Conservation (phyloP, 2,888 invertebrate genomes). For the Limnephilus marmoratus region DNA sequence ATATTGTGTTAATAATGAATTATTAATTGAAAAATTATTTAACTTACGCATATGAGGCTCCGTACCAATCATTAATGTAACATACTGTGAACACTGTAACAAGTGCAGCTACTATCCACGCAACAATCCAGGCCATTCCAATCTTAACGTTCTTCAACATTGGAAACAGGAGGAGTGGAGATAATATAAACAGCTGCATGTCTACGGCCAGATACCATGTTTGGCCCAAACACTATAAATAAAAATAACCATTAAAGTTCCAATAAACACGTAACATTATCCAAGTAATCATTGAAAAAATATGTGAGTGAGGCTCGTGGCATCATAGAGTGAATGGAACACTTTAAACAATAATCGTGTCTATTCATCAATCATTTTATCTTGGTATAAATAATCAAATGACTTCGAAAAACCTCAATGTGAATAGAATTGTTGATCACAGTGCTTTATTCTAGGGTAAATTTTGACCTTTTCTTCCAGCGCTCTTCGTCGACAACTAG, state of each 20-base stretch:
- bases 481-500: too few species aligned
- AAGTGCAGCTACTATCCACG: slow-evolving; percentile 51
- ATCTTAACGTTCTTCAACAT: slow-evolving; percentile 46
- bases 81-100: slow-evolving; percentile 24
- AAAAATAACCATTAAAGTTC: neutral
- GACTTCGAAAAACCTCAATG: too few species aligned
- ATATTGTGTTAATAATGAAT: slow-evolving; percentile 49
- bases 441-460: too few species aligned
- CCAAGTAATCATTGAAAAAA: too few species aligned
- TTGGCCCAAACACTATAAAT: slow-evolving; percentile 58
- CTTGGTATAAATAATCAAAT: neutral
- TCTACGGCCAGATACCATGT: slow-evolving; percentile 61
- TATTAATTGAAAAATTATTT: neutral
- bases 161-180: slow-evolving; percentile 61
- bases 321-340: too few species aligned
- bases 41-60: slow-evolving; percentile 71
- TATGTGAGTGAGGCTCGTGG: too few species aligned
- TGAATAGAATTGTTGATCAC: too few species aligned
- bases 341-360: too few species aligned
- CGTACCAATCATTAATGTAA: slow-evolving; percentile 51
- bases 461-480: too few species aligned
- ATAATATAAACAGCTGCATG: slow-evolving; percentile 59
- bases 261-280: too few species aligned
- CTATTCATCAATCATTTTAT: too few species aligned
- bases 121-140: slow-evolving; percentile 42